Conservation (phyloP, 2,797 vertebrate genomes). For the Podargus strigoides region DNA sequence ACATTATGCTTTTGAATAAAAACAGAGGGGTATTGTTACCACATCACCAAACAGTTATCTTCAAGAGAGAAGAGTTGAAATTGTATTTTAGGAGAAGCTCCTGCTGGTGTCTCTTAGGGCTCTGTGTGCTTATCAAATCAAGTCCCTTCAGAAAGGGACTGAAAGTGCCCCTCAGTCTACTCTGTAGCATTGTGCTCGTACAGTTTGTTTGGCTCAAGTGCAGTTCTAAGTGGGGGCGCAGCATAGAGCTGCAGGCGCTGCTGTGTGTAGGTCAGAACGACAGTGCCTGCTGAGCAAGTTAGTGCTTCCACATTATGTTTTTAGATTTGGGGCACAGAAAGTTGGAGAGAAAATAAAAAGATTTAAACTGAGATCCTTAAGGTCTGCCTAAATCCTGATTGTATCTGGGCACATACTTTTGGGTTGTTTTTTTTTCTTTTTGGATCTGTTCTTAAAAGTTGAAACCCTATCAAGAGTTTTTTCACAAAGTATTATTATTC, state of each 20-base stretch:
- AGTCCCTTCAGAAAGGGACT: neutral
- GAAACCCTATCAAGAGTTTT: neutral
- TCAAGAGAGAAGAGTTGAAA: neutral
- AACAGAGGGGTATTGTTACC: neutral
- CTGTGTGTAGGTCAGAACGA: neutral
- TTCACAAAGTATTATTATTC: neutral
- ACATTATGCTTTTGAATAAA: neutral
- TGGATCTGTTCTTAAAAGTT: neutral
- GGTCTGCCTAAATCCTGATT: neutral
- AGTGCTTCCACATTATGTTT: accelerated
- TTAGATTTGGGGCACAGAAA: neutral
- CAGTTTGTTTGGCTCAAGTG: neutral
- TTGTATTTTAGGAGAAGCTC: neutral
- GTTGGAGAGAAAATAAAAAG: neutral
- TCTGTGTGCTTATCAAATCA: neutral
- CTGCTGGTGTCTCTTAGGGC: neutral
- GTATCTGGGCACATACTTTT: neutral
- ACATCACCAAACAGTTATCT: neutral
- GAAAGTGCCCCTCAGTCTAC: neutral
- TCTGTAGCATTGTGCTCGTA: neutral
- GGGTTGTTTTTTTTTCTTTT: neutral
- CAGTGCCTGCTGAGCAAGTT: neutral
- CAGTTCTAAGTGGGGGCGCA: neutral
- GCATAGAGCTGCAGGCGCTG: neutral
- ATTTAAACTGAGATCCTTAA: neutral